These are phyloP conservation scores for Zaprionus africanus DNA, from an alignment of 1,140 invertebrate species.

Conservation along the genomic window DNA sequence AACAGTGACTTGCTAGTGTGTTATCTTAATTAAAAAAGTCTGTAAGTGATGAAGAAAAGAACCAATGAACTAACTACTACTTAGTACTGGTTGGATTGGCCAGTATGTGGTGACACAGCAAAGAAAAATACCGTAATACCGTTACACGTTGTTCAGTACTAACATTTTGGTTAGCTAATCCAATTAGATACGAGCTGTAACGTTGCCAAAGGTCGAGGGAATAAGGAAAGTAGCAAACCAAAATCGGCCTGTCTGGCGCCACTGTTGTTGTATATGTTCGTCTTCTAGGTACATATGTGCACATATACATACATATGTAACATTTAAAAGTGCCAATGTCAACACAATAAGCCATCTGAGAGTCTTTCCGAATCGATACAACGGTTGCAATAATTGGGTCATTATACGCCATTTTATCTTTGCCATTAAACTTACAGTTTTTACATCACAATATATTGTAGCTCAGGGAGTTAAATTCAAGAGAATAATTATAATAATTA, in stretches of 20 bases:
- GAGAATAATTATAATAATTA: background rate
- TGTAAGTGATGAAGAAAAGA: constrained; percentile 62
- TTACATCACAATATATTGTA: background rate
- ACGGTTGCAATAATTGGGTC: constrained; percentile 8
- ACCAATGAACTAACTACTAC: constrained; percentile 42
- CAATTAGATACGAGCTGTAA: constrained; percentile 56
- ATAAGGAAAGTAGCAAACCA: constrained; percentile 22
- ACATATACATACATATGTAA: constrained; percentile 33
- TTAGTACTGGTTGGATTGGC: constrained; percentile 48
- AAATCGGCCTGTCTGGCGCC: constrained; percentile 51
- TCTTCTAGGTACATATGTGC: constrained; percentile 10
- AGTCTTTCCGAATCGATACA: constrained; percentile 57
- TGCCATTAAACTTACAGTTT: background rate
- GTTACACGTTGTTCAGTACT: constrained; percentile 31
- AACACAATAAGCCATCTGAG: constrained; percentile 27
- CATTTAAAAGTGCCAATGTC: constrained; percentile 72
- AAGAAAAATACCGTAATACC: constrained; percentile 42
- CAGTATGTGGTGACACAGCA: constrained; percentile 54
- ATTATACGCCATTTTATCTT: background rate
- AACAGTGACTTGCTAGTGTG: constrained; percentile 66
- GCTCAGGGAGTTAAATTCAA: background rate
- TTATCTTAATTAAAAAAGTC: constrained; percentile 84
- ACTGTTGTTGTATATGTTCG: constrained; percentile 17
- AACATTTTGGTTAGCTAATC: constrained; percentile 63
- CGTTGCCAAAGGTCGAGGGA: constrained; percentile 65